Conservation (phyloP, 2,888 invertebrate genomes). For the Stenichneumon culpator region DNA sequence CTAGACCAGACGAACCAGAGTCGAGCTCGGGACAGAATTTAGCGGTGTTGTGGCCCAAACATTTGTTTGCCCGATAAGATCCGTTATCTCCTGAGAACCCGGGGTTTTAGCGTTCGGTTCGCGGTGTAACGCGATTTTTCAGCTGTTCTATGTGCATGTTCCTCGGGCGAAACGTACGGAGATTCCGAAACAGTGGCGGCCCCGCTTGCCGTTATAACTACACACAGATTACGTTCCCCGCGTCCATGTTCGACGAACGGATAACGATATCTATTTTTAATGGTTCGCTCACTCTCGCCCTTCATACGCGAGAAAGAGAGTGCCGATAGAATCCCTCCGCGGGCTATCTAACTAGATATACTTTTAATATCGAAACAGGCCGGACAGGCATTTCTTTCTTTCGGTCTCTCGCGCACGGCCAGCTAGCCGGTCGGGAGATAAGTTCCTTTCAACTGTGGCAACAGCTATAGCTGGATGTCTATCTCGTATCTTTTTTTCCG, state of each 20-base stretch:
- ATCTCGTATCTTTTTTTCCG: constrained; percentile 17
- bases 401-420: constrained; percentile 21
- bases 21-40: constrained; percentile 39
- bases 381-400: constrained; percentile 64
- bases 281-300: constrained; percentile 74
- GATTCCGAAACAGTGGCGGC: not conserved
- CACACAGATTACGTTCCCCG: constrained; percentile 20
- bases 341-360: constrained; percentile 78
- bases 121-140: constrained; percentile 19
- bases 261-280: constrained; percentile 83
- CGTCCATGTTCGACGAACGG: constrained; percentile 39
- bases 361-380: constrained; percentile 80
- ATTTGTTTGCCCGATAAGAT: constrained; percentile 82
- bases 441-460: constrained; percentile 65
- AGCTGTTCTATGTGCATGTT: not conserved
- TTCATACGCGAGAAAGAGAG: constrained; percentile 72
- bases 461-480: constrained; percentile 31
- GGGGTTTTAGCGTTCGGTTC: constrained; percentile 34
- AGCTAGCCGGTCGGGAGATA: constrained; percentile 53
- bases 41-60: constrained; percentile 80
- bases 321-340: constrained; percentile 71
- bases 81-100: constrained; percentile 81
- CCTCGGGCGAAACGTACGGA: constrained; percentile 35
- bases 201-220: not conserved
- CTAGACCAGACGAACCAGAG: constrained; percentile 28